phyloP scores from a whole-genome alignment of 2,113 vertebrate genomes.

The Gymnogyps californianus region DNA sequence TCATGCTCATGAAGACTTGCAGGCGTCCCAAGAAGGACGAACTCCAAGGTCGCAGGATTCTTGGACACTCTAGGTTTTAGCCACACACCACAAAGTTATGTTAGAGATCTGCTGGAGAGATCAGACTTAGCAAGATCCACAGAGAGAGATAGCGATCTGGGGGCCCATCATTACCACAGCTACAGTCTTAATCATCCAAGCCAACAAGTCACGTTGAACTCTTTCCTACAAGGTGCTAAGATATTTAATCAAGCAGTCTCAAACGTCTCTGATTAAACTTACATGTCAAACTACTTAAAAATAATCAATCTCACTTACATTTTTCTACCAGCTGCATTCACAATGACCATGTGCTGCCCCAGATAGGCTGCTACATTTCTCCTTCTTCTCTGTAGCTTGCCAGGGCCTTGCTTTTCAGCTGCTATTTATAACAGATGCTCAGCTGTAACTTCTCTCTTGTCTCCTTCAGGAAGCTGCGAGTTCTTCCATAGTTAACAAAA shows the following conservation, averaged over 20 bases:
- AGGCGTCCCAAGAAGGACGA: accelerated
- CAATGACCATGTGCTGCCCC: accelerated
- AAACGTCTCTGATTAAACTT: neutral
- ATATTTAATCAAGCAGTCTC: neutral
- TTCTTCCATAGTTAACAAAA: neutral
- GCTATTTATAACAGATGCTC: neutral
- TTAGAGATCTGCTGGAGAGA: neutral
- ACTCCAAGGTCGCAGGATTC: neutral
- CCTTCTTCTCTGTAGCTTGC: neutral
- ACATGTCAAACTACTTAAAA: neutral
- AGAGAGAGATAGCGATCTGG: neutral
- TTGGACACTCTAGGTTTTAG: neutral
- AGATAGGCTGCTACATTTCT: neutral
- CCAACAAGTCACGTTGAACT: accelerated
- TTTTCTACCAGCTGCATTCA: neutral
- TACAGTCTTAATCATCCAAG: neutral
- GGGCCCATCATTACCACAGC: neutral
- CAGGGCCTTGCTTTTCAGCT: neutral
- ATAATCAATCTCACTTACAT: neutral
- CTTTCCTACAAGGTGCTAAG: neutral
- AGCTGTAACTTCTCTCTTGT: neutral
- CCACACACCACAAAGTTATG: neutral
- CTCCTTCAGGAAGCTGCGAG: neutral
- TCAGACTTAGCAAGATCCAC: neutral
- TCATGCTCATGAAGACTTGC: neutral